A percentile compares a stretch with the other conserved stretches of the same genome.
phyloP scores from a whole-genome alignment of 2,888 invertebrate species.

The Phlogophora meticulosa region DNA sequence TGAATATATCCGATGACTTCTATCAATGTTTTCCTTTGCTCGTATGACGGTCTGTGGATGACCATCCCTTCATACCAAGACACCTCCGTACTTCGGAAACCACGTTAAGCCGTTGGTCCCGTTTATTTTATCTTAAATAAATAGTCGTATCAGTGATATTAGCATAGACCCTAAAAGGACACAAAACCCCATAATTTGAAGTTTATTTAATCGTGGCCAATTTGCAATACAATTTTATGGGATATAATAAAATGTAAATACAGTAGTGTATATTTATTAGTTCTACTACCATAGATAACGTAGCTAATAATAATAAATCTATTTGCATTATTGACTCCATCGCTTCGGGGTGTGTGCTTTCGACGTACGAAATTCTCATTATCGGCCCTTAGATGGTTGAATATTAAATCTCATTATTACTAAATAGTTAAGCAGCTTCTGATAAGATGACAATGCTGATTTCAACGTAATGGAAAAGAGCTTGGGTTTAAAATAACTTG shows the following conservation, averaged over 20 bases:
- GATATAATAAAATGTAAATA: slow-evolving; percentile 33
- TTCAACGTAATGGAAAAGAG: background rate
- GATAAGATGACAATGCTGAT: background rate
- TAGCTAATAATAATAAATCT: slow-evolving; percentile 38
- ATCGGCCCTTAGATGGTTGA: slow-evolving; percentile 4
- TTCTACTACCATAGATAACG: slow-evolving; percentile 30
- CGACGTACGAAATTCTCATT: slow-evolving; percentile 13
- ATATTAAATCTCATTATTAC: slow-evolving; percentile 1
- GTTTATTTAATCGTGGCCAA: slow-evolving; percentile 9
- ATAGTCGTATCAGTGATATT: slow-evolving; percentile 1
- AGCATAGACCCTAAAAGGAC: slow-evolving; percentile 20
- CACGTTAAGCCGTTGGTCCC: no score
- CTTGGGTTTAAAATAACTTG: background rate
- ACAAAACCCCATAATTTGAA: slow-evolving; percentile 20
- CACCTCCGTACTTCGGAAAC: no score
- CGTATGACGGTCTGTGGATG: no score
- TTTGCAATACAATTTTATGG: slow-evolving; percentile 37
- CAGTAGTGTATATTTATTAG: slow-evolving; percentile 15
- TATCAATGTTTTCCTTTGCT: no score
- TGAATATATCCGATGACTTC: no score
- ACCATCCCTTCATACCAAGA: no score
- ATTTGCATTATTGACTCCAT: slow-evolving; percentile 10
- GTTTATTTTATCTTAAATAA: slow-evolving; percentile 14
- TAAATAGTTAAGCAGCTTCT: slow-evolving; percentile 17
- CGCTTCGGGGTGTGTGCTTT: slow-evolving; percentile 15